Evolutionary conservation across 2,113 vertebrate genomes (phyloP).

Genomic region (Amphiprion percula): DNA sequence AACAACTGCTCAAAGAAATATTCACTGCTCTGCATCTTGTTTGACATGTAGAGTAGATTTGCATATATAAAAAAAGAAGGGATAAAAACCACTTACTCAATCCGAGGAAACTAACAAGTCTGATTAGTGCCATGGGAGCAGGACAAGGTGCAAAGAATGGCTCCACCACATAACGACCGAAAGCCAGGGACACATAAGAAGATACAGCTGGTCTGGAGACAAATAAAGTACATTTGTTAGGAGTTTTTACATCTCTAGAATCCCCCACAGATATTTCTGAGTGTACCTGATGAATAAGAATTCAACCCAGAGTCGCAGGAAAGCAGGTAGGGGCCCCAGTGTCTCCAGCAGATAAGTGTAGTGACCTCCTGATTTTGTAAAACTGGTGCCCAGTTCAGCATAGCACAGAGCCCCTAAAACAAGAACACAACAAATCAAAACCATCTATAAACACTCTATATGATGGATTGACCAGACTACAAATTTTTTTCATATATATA

Average conservation of each 20-base stretch:
- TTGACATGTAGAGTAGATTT: background rate
- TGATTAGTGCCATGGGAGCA: constrained; percentile 83
- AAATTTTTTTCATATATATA: too few relatives aligned
- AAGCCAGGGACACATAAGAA: constrained; percentile 87
- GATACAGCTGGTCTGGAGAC: constrained; percentile 86
- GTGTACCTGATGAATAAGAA: constrained; percentile 87
- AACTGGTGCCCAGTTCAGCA: constrained; percentile 92
- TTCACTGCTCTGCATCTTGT: background rate
- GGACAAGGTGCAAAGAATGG: constrained; percentile 88
- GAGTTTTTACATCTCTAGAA: too few relatives aligned
- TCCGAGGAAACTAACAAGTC: constrained; percentile 86
- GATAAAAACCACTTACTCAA: constrained; percentile 85
- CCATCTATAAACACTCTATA: too few relatives aligned
- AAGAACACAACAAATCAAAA: background rate
- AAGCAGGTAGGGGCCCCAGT: constrained; percentile 88
- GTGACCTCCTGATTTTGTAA: constrained; percentile 91
- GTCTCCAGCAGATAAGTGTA: constrained; percentile 92
- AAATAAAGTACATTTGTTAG: background rate
- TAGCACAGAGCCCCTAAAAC: constrained; percentile 88
- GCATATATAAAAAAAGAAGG: background rate
- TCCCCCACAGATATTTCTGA: too few relatives aligned
- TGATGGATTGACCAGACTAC: too few relatives aligned
- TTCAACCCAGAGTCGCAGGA: constrained; percentile 90
- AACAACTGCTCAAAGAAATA: background rate
- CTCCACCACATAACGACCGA: constrained; percentile 91